Evolutionary conservation across 1,140 invertebrate genomes (phyloP), one percentile per base, ranked within the genome.

Genomic region (Zaprionus ornatus): DNA sequence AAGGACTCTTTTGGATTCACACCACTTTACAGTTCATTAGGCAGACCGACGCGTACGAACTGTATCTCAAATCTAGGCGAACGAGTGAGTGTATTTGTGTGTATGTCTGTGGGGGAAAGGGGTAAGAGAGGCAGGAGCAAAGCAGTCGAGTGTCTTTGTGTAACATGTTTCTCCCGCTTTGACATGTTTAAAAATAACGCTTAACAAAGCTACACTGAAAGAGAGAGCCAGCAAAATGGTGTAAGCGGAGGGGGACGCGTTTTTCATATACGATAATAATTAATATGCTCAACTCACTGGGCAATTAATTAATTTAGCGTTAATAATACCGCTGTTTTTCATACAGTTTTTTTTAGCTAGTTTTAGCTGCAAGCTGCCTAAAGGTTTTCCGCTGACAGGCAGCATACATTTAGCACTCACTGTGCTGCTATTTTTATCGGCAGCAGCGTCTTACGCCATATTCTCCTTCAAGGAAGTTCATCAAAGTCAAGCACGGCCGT

Each of bases 1-100:
- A 87, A 87, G 83, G 83, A 78, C 70, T 64, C 71, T 80, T 61
- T 76, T 77, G 69, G 67, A 84, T 88, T 73, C 83, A 88, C 83
- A 87, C 80, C 84, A 88, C 84, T 88, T 87, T 57, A 84, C 83
- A 83, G 63, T 82, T 88, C 84, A 87, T 87, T 87, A 87, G 82
- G 56, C 77, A 70, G 57, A 50, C 55, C 60, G 66, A 69, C 67
- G 68, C 55, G 67, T 72, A 76, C 62, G 40, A 55, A 64, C 54
- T 54, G 67, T 75, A 75, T 71, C 68, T 64, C 32, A 42, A 64
- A 75, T 75, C 73, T 75, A 75, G 55, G 67, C 73, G 59, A 74
- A 70, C 61, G 59, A 17, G 40, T 45, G 3, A 45, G n/a, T 35
- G 59, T 57, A 57, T 55, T n/a, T 68, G n/a, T 23, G 25, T 55